Base-by-base conservation (phyloP, 1,140 invertebrate species). In the Camponotus floridanus region DNA sequence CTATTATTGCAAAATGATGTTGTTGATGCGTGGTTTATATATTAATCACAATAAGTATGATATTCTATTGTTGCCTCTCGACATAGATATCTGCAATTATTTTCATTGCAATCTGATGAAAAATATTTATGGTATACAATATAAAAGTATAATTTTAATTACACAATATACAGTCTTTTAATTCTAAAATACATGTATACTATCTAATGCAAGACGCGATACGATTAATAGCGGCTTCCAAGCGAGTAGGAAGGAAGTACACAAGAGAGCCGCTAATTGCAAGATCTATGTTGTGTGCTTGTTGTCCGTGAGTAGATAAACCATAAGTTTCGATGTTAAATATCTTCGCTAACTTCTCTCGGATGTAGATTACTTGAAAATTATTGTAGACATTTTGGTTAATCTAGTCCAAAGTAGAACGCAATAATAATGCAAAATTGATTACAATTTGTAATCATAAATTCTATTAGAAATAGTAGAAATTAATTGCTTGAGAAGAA, bases 201-300 rank as follows among this genome's bases (percentile, higher is more conserved):
- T 78, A 55, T 65, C 55, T n/a, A 65, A 57, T 13, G 21, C 39
- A 45, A 65, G 78, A 74, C 15, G 13, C 48, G 87, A 88, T 74
- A 88, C 51, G 71, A 79, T 86, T 78, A 87, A 76, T 64, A 86
- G 73, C 67, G 36, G 85, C n/a, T 80, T 61, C 64, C 76, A 61
- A 70, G 71, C 71, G 39, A 78, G 86, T 42, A 85, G 88, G 89
- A 90, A 90, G 89, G 89, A 90, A 90, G 76, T 68, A 71, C 55
- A 76, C 89, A 90, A 90, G 89, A 90, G 89, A 87, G 86, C 86
- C 71, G 70, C 71, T 90, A 90, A 90, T 90, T 90, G 88, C 86
- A 90, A 90, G 79, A 85, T 90, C 86, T 87, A 90, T 87, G 85
- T 73, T 81, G 68, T 86, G 55, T 71, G 42, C 39, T 84, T 64